phyloP scores from a whole-genome alignment of 2,113 vertebrate genomes.

The Dasyurus viverrinus region DNA sequence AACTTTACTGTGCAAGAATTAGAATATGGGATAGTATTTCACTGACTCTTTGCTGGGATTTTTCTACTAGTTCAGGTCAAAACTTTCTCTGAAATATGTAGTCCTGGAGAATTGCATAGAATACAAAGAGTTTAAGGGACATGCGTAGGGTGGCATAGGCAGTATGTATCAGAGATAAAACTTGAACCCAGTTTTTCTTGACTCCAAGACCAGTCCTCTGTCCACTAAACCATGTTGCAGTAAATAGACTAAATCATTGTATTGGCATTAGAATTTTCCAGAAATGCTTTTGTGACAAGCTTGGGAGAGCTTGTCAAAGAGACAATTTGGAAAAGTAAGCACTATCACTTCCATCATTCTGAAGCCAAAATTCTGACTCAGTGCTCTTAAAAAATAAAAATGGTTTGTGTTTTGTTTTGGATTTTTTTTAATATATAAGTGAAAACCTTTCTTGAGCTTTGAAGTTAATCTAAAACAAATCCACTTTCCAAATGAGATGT shows the following conservation, averaged over 20 bases:
- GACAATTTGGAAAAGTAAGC: neutral
- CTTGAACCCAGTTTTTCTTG: neutral
- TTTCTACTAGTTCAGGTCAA: neutral
- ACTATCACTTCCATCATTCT: neutral
- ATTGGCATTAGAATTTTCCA: constrained; percentile 18
- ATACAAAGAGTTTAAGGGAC: neutral
- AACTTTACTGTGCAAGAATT: neutral
- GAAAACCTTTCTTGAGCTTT: constrained; percentile 42
- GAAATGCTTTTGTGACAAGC: constrained; percentile 25
- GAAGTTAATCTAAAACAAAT: constrained; percentile 62
- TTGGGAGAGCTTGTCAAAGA: neutral
- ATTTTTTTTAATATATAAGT: neutral
- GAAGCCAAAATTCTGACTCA: constrained; percentile 24
- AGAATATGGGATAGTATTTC: neutral
- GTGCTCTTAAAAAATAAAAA: neutral
- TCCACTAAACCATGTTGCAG: neutral
- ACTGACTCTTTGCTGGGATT: neutral
- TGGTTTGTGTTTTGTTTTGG: constrained; percentile 21
- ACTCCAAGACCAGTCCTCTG: neutral
- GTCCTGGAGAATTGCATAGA: neutral
- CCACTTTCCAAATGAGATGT: constrained; percentile 70
- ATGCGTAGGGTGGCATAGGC: neutral
- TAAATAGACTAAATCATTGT: neutral
- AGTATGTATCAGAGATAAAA: neutral
- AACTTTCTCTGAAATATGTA: no score